Conservation (phyloP, 2,888 invertebrate species). For the Rosalia funebris region DNA sequence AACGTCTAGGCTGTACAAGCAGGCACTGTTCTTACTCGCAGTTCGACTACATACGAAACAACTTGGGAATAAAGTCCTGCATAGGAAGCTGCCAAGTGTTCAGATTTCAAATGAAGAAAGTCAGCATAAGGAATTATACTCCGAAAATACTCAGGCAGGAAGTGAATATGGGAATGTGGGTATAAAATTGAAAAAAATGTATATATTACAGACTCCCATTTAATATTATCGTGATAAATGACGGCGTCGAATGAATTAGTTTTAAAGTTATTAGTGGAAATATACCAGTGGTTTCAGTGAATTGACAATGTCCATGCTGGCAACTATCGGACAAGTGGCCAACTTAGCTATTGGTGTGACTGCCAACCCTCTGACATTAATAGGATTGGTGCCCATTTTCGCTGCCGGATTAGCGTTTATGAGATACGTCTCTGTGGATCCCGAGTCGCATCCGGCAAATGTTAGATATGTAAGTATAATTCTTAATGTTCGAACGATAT, state of each 20-base stretch:
- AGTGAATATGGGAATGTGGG: constrained; percentile 73
- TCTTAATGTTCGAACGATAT: too few relatives aligned
- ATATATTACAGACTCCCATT: too few relatives aligned
- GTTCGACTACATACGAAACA: constrained; percentile 66
- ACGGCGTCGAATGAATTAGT: too few relatives aligned
- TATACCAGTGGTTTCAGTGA: neutral
- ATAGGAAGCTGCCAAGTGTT: constrained; percentile 59
- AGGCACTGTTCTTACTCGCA: constrained; percentile 44
- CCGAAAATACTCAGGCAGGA: constrained; percentile 75
- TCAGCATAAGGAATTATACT: constrained; percentile 76
- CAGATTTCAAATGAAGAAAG: constrained; percentile 66
- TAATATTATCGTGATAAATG: too few relatives aligned
- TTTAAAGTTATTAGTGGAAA: too few relatives aligned
- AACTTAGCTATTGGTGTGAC: constrained; percentile 57
- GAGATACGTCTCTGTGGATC: constrained; percentile 83
- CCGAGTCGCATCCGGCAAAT: constrained; percentile 81
- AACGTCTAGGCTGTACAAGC: neutral
- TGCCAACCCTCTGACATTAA: constrained; percentile 68
- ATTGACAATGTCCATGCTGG: constrained; percentile 65
- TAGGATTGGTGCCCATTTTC: constrained; percentile 82
- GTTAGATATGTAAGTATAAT: constrained; percentile 72
- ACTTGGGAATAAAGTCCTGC: constrained; percentile 69
- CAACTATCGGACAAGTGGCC: constrained; percentile 63
- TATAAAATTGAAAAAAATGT: constrained; percentile 59
- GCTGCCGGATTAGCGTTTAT: constrained; percentile 84